Conservation (phyloP, 1,140 invertebrate genomes). For the Trichoplusia ni region DNA sequence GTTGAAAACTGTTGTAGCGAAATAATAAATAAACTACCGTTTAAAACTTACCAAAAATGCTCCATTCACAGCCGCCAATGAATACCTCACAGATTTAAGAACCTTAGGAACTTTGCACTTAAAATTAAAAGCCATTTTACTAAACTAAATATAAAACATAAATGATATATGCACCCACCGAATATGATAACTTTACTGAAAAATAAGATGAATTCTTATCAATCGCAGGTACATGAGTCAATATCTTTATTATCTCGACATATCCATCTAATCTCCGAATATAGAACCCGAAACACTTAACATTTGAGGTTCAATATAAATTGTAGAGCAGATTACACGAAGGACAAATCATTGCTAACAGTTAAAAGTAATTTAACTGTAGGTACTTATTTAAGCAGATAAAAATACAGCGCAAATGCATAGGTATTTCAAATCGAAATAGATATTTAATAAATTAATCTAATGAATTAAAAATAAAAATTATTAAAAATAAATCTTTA, state of each 20-base stretch:
- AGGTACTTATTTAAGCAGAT: too few relatives aligned
- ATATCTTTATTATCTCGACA: conserved; percentile 75
- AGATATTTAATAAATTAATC: too few relatives aligned
- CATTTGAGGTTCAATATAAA: conserved; percentile 10
- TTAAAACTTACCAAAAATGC: conserved; percentile 58
- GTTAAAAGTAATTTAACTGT: too few relatives aligned
- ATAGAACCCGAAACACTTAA: conserved; percentile 28
- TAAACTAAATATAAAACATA: background rate
- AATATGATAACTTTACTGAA: conserved; percentile 51
- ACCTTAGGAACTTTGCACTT: conserved; percentile 58
- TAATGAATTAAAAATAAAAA: too few relatives aligned
- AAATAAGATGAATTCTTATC: conserved; percentile 58
- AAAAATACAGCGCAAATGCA: too few relatives aligned
- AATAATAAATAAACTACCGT: too few relatives aligned
- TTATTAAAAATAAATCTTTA: too few relatives aligned
- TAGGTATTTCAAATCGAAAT: too few relatives aligned
- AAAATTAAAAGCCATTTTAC: conserved; percentile 33
- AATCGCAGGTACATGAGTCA: conserved; percentile 52
- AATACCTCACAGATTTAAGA: conserved; percentile 68
- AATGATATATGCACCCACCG: conserved; percentile 14
- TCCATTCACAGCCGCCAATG: conserved; percentile 58
- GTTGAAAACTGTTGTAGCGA: too few relatives aligned
- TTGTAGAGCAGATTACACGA: background rate
- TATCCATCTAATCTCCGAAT: conserved; percentile 55
- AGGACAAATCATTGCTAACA: background rate